These are phyloP conservation scores for Pocota personata DNA, from an alignment of 2,888 invertebrate species.

Conservation along the genomic window DNA sequence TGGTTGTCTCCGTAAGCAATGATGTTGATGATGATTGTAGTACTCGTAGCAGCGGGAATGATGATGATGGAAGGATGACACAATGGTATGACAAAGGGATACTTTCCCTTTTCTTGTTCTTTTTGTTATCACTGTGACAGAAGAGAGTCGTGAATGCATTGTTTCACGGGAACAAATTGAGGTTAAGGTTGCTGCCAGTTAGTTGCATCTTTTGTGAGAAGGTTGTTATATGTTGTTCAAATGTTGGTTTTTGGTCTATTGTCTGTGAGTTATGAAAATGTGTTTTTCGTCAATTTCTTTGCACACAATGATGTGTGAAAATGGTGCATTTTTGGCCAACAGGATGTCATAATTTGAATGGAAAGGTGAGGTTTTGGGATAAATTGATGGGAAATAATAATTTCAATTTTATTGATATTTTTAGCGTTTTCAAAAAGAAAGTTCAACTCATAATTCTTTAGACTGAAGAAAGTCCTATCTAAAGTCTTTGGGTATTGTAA, in stretches of 20 bases:
- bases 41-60: no score
- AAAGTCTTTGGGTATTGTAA: no score
- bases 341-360: conserved; percentile 24
- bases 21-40: conserved; percentile 24
- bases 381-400: neutral
- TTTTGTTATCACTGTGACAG: conserved; percentile 6
- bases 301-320: neutral
- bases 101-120: conserved; percentile 60
- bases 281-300: conserved; percentile 16
- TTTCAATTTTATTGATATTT: no score
- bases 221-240: conserved; percentile 39
- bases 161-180: conserved; percentile 56
- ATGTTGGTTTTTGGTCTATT: conserved; percentile 50
- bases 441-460: no score
- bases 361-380: neutral
- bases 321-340: neutral
- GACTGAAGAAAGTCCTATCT: no score
- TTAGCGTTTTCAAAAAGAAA: no score
- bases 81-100: conserved; percentile 45
- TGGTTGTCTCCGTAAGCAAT: conserved; percentile 26
- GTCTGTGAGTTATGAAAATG: conserved; percentile 42
- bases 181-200: conserved; percentile 38
- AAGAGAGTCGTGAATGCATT: conserved; percentile 5
- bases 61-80: conserved; percentile 55
- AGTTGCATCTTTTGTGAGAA: conserved; percentile 20